Evolutionary conservation across 2,888 invertebrate species (phyloP), one percentile per base, ranked within the genome.

Genomic region (Eristalis arbustorum): DNA sequence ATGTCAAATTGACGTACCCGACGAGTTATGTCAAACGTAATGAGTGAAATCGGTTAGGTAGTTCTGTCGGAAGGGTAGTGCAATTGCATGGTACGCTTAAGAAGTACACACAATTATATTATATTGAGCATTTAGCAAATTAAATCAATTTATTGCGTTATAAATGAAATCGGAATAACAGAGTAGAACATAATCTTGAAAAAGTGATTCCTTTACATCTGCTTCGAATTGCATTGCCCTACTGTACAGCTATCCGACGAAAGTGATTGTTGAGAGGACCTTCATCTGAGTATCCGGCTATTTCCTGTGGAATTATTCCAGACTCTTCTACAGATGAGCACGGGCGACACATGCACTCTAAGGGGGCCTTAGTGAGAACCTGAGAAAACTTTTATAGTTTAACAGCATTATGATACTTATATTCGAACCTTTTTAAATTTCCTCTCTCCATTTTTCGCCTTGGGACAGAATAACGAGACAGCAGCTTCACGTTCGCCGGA

Each of bases 291-390:
- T 97, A 97, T 57, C 96, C 96, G 69, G 97, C 96, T 59, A 98
- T 96, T 94, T 98, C 98, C 93, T 98, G 98, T 2, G 98, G 98
- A 84, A 98, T 94, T 62, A 98, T 96, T 2, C 97, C 95, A 90
- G 96, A 96, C 93, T 98, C 97, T 91, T 98, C 98, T 6, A 98
- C 95, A 14, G 96, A 96, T 0, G 97, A 97, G 92, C 98, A 98
- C 0, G 98, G 98, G 42, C 98, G 95, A 91, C 98, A 98, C 98
- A 98, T 98, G 91, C 98, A 98, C 91, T 98, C 98, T 72, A 98
- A 92, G 0, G 98, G 98, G 14, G 98, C 98, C 92, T 98, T 97
- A 5, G 98, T 98, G n/a, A 96, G 95, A 2, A 98, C 96, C 97
- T 97, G 22, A n/a, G 8, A 56, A 2, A 56, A 10, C 5, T n/a